Evolutionary conservation across 1,140 invertebrate species (phyloP).

Genomic region (Leptinotarsa lineolata): DNA sequence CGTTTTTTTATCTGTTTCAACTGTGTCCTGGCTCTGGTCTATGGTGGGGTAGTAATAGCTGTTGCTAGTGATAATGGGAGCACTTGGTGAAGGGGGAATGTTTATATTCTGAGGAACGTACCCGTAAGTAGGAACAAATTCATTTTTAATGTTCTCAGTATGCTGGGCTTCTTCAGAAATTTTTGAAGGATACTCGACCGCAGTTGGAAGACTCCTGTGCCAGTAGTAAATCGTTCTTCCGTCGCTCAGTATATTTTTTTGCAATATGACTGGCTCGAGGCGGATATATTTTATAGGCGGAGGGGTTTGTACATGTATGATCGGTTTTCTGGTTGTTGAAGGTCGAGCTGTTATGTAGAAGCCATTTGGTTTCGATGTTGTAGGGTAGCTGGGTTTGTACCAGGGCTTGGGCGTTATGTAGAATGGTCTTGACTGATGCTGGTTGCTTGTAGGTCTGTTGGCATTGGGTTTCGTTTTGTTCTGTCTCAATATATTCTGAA

Average conservation of each 20-base stretch:
- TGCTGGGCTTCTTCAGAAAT: background rate
- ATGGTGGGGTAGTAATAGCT: constrained; percentile 2
- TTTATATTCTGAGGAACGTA: constrained; percentile 4
- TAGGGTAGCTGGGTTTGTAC: constrained; percentile 9
- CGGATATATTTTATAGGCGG: constrained; percentile 43
- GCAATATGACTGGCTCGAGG: constrained; percentile 48
- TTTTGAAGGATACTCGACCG: constrained; percentile 21
- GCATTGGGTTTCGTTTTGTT: constrained; percentile 18
- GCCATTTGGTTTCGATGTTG: constrained; percentile 31
- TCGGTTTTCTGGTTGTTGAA: constrained; percentile 1
- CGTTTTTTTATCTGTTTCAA: background rate
- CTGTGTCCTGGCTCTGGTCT: background rate
- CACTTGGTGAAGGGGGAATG: background rate
- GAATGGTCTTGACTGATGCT: constrained; percentile 16
- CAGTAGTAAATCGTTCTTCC: constrained; percentile 47
- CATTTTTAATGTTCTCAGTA: background rate
- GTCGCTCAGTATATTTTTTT: constrained; percentile 48
- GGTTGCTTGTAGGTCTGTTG: constrained; percentile 13
- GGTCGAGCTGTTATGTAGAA: constrained; percentile 29
- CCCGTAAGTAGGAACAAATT: background rate
- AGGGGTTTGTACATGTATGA: background rate
- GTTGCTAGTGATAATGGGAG: background rate
- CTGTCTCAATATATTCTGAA: constrained; percentile 22
- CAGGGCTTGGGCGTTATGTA: constrained; percentile 20
- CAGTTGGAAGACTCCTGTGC: constrained; percentile 46